Conservation (phyloP, 2,888 invertebrate genomes). For the Pterostichus madidus region DNA sequence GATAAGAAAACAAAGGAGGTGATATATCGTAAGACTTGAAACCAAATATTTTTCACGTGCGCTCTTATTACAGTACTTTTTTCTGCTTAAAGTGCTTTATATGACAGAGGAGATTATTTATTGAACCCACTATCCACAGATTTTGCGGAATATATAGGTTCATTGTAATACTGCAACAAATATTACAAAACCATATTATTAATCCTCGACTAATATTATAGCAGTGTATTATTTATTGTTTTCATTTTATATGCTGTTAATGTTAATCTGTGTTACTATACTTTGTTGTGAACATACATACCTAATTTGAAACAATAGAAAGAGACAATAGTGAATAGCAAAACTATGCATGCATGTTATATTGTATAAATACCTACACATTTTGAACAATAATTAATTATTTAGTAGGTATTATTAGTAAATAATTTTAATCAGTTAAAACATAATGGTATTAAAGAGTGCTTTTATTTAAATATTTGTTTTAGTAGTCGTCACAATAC, state of each 20-base stretch:
- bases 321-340: too few species aligned
- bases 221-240: not conserved
- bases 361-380: too few species aligned
- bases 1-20: constrained; percentile 9
- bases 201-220: not conserved
- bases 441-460: too few species aligned
- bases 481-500: too few species aligned
- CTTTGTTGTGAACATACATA: too few species aligned
- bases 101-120: not conserved
- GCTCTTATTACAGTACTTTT: constrained; percentile 5
- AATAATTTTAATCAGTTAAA: too few species aligned
- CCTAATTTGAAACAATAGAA: too few species aligned
- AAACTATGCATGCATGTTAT: too few species aligned
- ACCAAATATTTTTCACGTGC: constrained; percentile 10
- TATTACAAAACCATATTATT: constrained; percentile 10
- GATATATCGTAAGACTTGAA: not conserved
- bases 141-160: not conserved
- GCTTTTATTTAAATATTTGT: too few species aligned
- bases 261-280: too few species aligned
- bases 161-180: not conserved
- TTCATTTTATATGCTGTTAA: not conserved
- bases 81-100: not conserved
- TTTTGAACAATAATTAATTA: too few species aligned
- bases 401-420: too few species aligned
- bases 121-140: not conserved